Evolutionary conservation across 1,140 invertebrate species (phyloP), one percentile per base, ranked within the genome.

Genomic region (Drosophila chauvacae): DNA sequence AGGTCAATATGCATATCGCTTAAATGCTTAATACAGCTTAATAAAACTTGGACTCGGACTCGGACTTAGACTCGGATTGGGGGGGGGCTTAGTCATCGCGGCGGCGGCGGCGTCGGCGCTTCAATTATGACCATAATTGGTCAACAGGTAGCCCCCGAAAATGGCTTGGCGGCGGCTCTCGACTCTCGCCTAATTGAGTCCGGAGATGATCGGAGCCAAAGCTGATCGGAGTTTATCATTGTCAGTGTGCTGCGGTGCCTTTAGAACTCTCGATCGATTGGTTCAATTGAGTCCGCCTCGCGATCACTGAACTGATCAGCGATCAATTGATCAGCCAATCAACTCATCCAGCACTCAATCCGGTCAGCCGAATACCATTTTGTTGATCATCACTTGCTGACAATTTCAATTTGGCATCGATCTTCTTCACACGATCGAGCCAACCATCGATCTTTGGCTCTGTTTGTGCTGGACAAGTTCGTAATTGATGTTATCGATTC

Each of bases 51-150:
- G 44, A 42, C 39, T 37, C 20, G 47, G 39, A 53, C 56, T 55
- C 18, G 62, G 60, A 50, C 7, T 79, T 2, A 3, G 10, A 23
- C 10, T 45, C 58, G 47, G 39, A 28, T 16, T 41, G 16, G 23
- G 16, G 35, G 41, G 41, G 35, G 41, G 41, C 48, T 70, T 75
- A 84, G 70, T 81, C 77, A 73, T 66, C 68, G 37, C 18, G 45
- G 39, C 60, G 50, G 59, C 39, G 44, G 9, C 81, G 81, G 35
- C 60, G 50, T 55, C 45, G 51, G 84, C 84, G 85, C 80, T 88
- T 90, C 84, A 90, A 87, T 88, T 88, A 88, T 88, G 85, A 47
- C 85, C 85, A 88, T 88, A 88, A 88, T 88, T 88, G 84, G 85
- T 75, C 77, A 88, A 88, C 84, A 88, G 84, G 84, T 88, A 88